These are phyloP conservation scores for Drosophila triauraria DNA, from an alignment of 1,140 invertebrate genomes.

Conservation along the genomic window DNA sequence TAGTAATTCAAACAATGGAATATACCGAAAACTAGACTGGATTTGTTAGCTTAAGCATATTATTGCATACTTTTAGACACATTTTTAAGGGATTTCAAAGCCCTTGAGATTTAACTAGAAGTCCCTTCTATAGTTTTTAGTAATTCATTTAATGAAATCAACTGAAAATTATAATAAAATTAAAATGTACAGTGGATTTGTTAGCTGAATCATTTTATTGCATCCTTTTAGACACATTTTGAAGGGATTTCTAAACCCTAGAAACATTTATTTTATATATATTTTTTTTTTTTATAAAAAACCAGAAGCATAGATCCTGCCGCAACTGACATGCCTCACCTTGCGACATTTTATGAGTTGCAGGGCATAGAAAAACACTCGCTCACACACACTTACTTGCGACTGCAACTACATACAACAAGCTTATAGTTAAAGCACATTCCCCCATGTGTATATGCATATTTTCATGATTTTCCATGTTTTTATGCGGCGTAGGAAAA, in stretches of 20 bases:
- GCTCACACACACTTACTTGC: constrained; percentile 30
- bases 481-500: constrained; percentile 60
- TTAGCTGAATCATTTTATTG: too few species aligned
- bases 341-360: constrained; percentile 18
- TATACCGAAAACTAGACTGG: neutral
- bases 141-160: too few species aligned
- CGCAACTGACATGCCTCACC: constrained; percentile 21
- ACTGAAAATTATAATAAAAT: too few species aligned
- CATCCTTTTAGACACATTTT: too few species aligned
- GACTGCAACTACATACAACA: constrained; percentile 23
- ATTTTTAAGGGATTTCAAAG: too few species aligned
- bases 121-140: too few species aligned
- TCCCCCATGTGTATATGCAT: constrained; percentile 27
- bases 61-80: too few species aligned
- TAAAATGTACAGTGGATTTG: too few species aligned
- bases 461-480: constrained; percentile 66
- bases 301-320: neutral
- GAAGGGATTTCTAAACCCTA: too few species aligned
- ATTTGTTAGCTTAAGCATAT: too few species aligned
- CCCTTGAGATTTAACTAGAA: too few species aligned
- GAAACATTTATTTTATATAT: too few species aligned
- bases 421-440: constrained; percentile 39
- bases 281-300: neutral
- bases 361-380: constrained; percentile 47
- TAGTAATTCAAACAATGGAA: neutral